Evolutionary conservation across 1,140 invertebrate species (phyloP).

Genomic region (Trissolcus basalis): DNA sequence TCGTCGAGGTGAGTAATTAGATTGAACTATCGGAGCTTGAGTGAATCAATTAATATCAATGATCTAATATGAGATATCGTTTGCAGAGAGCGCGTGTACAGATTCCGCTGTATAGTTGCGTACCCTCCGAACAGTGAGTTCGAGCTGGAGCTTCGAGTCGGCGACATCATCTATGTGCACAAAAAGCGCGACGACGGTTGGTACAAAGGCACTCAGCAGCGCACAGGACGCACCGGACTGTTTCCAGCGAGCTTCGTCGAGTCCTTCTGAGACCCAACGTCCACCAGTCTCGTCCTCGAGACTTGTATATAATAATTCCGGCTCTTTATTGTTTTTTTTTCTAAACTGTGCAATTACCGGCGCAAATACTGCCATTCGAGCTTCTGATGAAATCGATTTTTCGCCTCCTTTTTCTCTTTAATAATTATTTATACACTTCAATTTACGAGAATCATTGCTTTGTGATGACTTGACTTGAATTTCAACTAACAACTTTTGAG

Average conservation of each 20-base stretch:
- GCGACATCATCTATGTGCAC: slow-evolving; percentile 93
- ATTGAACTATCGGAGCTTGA: too few relatives aligned
- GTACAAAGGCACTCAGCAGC: slow-evolving; percentile 94
- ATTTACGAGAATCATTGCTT: too few relatives aligned
- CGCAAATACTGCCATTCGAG: slow-evolving; percentile 12
- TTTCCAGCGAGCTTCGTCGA: slow-evolving; percentile 97
- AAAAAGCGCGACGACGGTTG: slow-evolving; percentile 96
- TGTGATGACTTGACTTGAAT: too few relatives aligned
- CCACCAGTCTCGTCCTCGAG: slow-evolving; percentile 69
- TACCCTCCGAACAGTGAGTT: slow-evolving; percentile 97
- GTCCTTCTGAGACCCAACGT: slow-evolving; percentile 77
- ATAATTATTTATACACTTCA: too few relatives aligned
- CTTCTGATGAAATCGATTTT: background rate
- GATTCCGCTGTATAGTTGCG: slow-evolving; percentile 92
- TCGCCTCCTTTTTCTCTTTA: background rate
- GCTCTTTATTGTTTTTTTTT: background rate
- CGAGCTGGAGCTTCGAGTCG: slow-evolving; percentile 91
- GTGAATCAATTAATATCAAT: background rate
- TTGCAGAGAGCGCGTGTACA: slow-evolving; percentile 72
- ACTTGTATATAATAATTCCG: slow-evolving; percentile 71
- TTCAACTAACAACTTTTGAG: too few relatives aligned
- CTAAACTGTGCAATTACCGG: slow-evolving; percentile 16
- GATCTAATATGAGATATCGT: too few relatives aligned
- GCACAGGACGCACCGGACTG: slow-evolving; percentile 92
- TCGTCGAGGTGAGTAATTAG: slow-evolving; percentile 75